Percentiles rank a stretch among this genome's conserved stretches.
These are phyloP conservation scores for Halcyon senegalensis DNA, from an alignment of 2,113 vertebrate species.

Conservation along the genomic window DNA sequence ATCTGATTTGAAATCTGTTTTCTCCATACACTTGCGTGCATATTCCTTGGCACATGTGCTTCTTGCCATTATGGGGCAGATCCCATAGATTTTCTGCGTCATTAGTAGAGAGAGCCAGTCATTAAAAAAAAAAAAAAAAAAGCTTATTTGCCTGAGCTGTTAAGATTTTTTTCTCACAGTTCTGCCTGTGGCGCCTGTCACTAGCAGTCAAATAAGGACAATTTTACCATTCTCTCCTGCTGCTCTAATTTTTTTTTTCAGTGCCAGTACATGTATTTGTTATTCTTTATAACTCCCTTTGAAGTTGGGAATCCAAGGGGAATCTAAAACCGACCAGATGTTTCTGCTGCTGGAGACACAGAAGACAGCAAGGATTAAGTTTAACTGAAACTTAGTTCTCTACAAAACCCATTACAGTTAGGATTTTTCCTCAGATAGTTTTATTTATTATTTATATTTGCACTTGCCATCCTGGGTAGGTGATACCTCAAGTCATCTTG, in stretches of 20 bases:
- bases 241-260: constrained; percentile 79
- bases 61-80: constrained; percentile 37
- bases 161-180: constrained; percentile 72
- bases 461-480: constrained; percentile 66
- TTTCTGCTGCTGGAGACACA: constrained; percentile 79
- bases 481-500: constrained; percentile 67
- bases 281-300: constrained; percentile 87
- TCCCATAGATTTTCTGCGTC: constrained; percentile 60
- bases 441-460: constrained; percentile 76
- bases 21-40: constrained; percentile 6
- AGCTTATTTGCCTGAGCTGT: constrained; percentile 71
- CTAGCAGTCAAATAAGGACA: constrained; percentile 86
- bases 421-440: constrained; percentile 62
- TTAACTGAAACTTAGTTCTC: constrained; percentile 77
- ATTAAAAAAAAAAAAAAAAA: constrained; percentile 52
- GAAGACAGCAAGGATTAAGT: constrained; percentile 79
- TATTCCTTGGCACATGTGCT: constrained; percentile 31
- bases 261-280: constrained; percentile 84
- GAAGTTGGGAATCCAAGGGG: constrained; percentile 86
- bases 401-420: constrained; percentile 63
- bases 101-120: constrained; percentile 52
- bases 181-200: constrained; percentile 81
- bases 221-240: constrained; percentile 83
- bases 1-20: constrained; percentile 54
- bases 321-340: constrained; percentile 87